Evolutionary conservation across 2,113 vertebrate species (phyloP), one percentile per base, ranked within the genome.

Genomic region (Pagrus major): DNA sequence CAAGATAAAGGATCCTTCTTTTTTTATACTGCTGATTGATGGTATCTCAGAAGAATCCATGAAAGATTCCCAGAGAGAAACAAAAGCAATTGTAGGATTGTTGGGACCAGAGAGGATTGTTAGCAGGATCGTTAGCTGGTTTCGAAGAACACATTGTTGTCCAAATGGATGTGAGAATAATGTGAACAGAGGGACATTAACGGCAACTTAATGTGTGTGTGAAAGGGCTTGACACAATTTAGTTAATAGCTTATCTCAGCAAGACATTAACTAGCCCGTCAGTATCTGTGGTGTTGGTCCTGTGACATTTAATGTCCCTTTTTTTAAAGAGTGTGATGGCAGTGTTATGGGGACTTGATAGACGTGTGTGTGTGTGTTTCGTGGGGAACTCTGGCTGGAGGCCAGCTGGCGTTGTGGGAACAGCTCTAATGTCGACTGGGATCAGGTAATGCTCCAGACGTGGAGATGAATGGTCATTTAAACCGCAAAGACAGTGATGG

Each of bases 401-500:
- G 47, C 81, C 85, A 87, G 78, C 71, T 79, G 72, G 72, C 25
- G 2, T 16, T 18, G 46, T 20, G 46, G 37, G 54, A 52, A 2
- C 21, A 21, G 20, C 44, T 67, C 52, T 64, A 84, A 69, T 80
- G 63, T 63, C 42, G 58, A 20, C 47, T 29, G 68, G 56, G 61
- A 72, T 29, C 68, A 72, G 68, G 46, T 33, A 78, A 46, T 61
- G 44, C 61, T 49, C 52, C 4, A 20, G 39, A 54, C 8, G 12
- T 10, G n/a, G 39, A 68, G 54, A 71, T 76, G 54, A 76, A 78
- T 46, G 69, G 47, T 63, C 60, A 20, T 69, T 80, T 76, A 25
- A 61, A 65, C 52, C 73, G 58, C 27, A 71, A 80, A 84, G 80
- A 78, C 55, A 27, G 4, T 3, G 27, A 25, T 27, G 54, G 21